Conservation (phyloP, 2,888 invertebrate species). For the Rhagium mordax region DNA sequence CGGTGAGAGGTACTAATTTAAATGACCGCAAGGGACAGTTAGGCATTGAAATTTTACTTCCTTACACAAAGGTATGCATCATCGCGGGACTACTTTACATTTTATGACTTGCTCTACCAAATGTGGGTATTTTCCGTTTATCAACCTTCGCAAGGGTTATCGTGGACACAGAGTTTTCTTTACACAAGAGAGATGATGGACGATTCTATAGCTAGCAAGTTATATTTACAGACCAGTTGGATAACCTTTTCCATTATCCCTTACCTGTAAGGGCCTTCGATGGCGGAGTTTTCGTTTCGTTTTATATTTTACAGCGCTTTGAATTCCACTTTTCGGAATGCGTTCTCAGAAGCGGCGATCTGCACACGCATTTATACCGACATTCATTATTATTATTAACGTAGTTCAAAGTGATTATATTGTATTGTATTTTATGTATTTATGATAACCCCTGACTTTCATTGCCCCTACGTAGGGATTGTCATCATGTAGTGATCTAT, state of each 20-base stretch:
- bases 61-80: conserved; percentile 6
- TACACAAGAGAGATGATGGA: conserved; percentile 9
- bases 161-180: not conserved
- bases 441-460: too few species aligned
- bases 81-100: conserved; percentile 2
- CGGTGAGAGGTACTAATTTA: conserved; percentile 16
- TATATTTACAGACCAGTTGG: conserved; percentile 5
- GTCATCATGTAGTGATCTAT: too few species aligned
- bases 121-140: conserved; percentile 16
- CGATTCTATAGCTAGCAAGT: conserved; percentile 3
- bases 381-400: too few species aligned
- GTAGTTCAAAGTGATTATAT: too few species aligned
- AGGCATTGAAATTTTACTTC: conserved; percentile 1
- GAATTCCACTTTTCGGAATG: not conserved
- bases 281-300: not conserved
- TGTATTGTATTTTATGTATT: too few species aligned
- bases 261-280: not conserved
- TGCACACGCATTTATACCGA: too few species aligned
- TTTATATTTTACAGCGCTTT: not conserved
- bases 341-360: not conserved
- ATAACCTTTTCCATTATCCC: not conserved
- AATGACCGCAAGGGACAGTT: conserved; percentile 9
- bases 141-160: conserved; percentile 1
- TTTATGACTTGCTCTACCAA: conserved; percentile 3
- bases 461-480: too few species aligned